phyloP scores from a whole-genome alignment of 2,113 vertebrate species.

The Tupaia tana region DNA sequence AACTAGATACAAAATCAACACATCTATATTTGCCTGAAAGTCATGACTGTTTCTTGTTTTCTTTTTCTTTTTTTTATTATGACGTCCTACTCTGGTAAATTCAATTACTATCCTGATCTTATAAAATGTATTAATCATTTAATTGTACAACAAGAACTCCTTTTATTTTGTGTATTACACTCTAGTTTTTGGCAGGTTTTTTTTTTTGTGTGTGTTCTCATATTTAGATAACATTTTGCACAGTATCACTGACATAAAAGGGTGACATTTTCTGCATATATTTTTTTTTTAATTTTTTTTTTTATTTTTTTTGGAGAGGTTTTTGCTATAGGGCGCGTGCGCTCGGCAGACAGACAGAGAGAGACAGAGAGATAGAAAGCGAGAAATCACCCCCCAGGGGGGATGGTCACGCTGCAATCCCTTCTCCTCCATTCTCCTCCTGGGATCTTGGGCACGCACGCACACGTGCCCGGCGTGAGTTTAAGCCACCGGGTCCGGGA shows the following conservation, averaged over 20 bases:
- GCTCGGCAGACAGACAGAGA: no score
- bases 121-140: not conserved
- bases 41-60: not conserved
- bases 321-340: no score
- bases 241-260: not conserved
- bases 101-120: not conserved
- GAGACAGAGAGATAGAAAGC: no score
- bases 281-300: no score
- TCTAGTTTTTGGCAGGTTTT: not conserved
- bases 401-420: no score
- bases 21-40: not conserved
- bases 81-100: not conserved
- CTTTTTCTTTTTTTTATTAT: not conserved
- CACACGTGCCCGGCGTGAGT: no score
- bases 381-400: no score
- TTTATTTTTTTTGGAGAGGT: no score
- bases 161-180: not conserved
- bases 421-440: no score
- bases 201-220: not conserved
- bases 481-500: no score
- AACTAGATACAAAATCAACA: not conserved
- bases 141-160: not conserved
- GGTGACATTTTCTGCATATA: not conserved
- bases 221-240: not conserved
- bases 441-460: no score